Conservation (phyloP, 2,888 invertebrate species). For the Timema podura region DNA sequence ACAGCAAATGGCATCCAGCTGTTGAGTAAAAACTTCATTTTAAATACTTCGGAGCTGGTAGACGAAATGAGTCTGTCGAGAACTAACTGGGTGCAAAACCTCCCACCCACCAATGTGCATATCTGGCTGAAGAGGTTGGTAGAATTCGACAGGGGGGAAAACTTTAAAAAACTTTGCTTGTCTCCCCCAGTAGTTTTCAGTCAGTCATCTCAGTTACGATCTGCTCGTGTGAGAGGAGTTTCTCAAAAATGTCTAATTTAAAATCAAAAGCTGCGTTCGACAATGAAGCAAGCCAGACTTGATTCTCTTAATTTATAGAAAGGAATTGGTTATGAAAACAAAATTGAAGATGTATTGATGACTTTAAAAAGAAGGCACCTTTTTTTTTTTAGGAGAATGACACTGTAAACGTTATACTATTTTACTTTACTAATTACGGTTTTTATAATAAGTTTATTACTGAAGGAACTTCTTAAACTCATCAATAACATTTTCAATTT, state of each 20-base stretch:
- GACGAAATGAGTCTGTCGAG: no score
- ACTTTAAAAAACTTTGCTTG: background rate
- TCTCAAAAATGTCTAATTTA: background rate
- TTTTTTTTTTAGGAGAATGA: no score
- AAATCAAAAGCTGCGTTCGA: background rate
- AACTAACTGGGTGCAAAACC: no score
- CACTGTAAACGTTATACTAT: no score
- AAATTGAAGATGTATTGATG: background rate
- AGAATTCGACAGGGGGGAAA: background rate
- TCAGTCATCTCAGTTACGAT: background rate
- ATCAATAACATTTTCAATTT: no score
- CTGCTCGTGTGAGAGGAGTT: constrained; percentile 11
- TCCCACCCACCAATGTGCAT: background rate
- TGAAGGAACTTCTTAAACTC: no score
- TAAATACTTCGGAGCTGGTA: no score
- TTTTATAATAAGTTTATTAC: no score
- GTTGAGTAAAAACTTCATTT: no score
- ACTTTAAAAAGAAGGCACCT: no score
- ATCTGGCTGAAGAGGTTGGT: background rate
- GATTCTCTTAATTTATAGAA: background rate
- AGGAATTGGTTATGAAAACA: background rate
- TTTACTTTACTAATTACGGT: no score
- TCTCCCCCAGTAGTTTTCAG: background rate
- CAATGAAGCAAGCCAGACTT: background rate
- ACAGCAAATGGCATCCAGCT: no score